Evolutionary conservation across 1,140 invertebrate genomes (phyloP), one percentile per base, ranked within the genome.

Genomic region (Drosophila persimilis): DNA sequence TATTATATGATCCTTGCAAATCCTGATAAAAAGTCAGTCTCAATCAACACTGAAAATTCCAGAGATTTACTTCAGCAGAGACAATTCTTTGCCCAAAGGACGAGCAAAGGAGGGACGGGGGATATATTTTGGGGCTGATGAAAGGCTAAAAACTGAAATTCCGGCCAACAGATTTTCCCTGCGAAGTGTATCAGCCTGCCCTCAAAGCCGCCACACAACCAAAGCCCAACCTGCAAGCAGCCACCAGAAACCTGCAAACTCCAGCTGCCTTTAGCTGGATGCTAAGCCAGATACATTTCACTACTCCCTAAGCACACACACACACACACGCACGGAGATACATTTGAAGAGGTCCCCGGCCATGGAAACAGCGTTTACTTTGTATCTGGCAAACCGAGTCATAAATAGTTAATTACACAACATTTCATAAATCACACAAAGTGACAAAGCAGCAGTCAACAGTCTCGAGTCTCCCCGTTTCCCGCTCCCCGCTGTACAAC

Each of bases 381-480:
- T 57, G 62, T 59, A 54, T 8, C 55, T 26, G 64, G 51, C 44
- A 56, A 52, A 56, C 47, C 29, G 56, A 86, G 54, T 77, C 77
- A 86, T 86, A 74, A 86, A 86, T 88, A 75, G 81, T 86, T 86
- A 86, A 86, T 86, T 86, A 86, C 83, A 74, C 64, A 81, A 72
- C 66, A 86, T 86, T 88, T 77, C 81, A 86, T 86, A 86, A 81
- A 88, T 86, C 77, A 74, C 77, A 74, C 81, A 81, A 77, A 86
- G 69, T 77, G 73, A 86, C 65, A 57, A 60, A 59, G 73, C 66
- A 61, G 61, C 41, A 70, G 64, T 71, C 64, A 80, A 75, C 66
- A 71, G 77, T 59, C 29, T 52, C 61, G 44, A 57, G 48, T 64
- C 64, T 44, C 66, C 50, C 58, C 2, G 20, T 2, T 20, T 1